Conservation (phyloP, 2,888 invertebrate species). For the Nebria salina region DNA sequence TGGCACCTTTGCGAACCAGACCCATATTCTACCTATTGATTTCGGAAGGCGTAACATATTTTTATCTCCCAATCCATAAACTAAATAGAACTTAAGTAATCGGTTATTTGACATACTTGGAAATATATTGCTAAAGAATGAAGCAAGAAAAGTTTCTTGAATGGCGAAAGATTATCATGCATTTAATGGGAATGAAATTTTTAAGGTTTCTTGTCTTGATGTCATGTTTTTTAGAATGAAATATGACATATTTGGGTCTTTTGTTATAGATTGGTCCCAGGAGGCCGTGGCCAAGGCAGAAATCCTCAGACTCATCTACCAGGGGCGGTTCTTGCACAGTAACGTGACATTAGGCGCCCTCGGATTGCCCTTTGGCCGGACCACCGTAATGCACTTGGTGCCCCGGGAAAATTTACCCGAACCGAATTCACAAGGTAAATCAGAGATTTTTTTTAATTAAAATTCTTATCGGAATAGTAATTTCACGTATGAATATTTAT, state of each 20-base stretch:
- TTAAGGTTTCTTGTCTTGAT: no score
- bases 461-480: not conserved
- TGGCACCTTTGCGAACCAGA: not conserved
- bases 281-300: constrained; percentile 96
- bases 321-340: constrained; percentile 99
- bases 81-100: constrained; percentile 24
- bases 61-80: not conserved
- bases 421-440: constrained; percentile 94
- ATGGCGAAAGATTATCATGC: no score
- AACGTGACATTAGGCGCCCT: constrained; percentile 98
- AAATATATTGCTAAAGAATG: no score
- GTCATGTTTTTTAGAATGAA: no score
- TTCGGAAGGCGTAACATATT: not conserved
- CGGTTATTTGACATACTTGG: constrained; percentile 2
- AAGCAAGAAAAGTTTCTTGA: no score
- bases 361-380: constrained; percentile 95
- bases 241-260: constrained; percentile 36
- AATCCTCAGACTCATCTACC: constrained; percentile 98
- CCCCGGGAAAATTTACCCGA: constrained; percentile 99
- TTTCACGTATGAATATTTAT: no score
- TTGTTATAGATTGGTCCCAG: constrained; percentile 91
- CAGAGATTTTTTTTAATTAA: not conserved
- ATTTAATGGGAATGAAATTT: no score
- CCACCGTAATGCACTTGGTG: constrained; percentile 99
- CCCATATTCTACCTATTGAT: not conserved